Conservation (phyloP, 2,113 vertebrate species). For the Cyanoliseus patagonus region DNA sequence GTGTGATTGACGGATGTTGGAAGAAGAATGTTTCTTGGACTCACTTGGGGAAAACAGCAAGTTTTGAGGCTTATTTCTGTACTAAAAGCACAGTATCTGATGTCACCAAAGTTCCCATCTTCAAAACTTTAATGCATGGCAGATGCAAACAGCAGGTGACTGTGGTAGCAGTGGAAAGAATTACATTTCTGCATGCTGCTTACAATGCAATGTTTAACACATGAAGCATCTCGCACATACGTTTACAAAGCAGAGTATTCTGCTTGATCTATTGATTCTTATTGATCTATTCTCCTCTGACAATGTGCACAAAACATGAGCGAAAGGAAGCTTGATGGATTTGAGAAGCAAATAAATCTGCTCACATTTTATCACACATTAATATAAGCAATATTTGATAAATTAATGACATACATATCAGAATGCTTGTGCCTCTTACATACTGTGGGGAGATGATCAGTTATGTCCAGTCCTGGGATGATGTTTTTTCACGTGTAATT, state of each 20-base stretch:
- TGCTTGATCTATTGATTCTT: too few species aligned
- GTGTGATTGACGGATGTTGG: neutral
- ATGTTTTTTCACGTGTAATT: neutral
- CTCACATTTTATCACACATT: neutral
- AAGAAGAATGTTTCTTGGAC: neutral
- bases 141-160: neutral
- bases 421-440: neutral
- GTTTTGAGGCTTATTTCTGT: neutral
- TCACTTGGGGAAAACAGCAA: neutral
- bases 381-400: neutral
- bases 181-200: neutral
- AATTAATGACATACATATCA: neutral
- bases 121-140: neutral
- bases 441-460: neutral
- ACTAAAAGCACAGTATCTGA: neutral
- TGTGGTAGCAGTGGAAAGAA: neutral
- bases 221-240: neutral
- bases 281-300: neutral
- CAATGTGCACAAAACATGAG: neutral
- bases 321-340: neutral
- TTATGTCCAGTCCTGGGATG: neutral
- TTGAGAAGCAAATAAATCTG: neutral
- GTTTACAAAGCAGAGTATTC: neutral
- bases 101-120: neutral
- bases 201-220: neutral